phyloP scores from a whole-genome alignment of 35 echinoderm and acorn worm species.

The Eucidaris tribuloides region DNA sequence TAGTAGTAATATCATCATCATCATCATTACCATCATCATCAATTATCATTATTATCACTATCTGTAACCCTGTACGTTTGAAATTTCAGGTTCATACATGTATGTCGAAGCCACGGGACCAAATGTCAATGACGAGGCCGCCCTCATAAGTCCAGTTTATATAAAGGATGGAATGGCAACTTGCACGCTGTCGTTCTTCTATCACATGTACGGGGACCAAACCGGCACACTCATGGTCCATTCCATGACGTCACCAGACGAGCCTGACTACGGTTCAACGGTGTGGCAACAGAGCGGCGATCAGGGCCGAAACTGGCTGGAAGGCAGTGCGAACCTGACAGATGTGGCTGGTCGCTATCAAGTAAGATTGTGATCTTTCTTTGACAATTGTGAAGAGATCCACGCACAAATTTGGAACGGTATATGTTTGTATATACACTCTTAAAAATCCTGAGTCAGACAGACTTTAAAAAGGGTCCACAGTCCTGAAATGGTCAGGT shows the following conservation, averaged over 20 bases:
- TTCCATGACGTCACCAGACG: constrained; percentile 34
- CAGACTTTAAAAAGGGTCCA: background rate
- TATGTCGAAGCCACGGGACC: constrained; percentile 65
- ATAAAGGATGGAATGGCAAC: constrained; percentile 34
- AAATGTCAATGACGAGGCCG: constrained; percentile 27
- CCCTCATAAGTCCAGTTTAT: constrained; percentile 52
- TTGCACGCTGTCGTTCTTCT: constrained; percentile 77
- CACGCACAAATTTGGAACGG: background rate
- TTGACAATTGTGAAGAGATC: background rate
- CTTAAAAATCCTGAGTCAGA: background rate
- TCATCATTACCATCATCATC: too few relatives aligned
- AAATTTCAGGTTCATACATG: constrained; percentile 69
- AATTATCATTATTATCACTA: too few relatives aligned
- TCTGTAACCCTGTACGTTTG: background rate
- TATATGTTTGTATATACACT: background rate
- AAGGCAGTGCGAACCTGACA: constrained; percentile 47
- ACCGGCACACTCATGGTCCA: constrained; percentile 61
- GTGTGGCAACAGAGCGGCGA: constrained; percentile 45
- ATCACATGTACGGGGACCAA: constrained; percentile 83
- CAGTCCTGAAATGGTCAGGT: background rate
- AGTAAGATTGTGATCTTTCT: constrained; percentile 32
- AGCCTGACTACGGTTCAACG: constrained; percentile 11
- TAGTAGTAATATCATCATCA: too few relatives aligned
- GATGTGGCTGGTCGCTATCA: constrained; percentile 55
- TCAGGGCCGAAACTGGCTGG: constrained; percentile 65